Conservation (phyloP, 2,113 vertebrate genomes). For the Toxostoma redivivum region DNA sequence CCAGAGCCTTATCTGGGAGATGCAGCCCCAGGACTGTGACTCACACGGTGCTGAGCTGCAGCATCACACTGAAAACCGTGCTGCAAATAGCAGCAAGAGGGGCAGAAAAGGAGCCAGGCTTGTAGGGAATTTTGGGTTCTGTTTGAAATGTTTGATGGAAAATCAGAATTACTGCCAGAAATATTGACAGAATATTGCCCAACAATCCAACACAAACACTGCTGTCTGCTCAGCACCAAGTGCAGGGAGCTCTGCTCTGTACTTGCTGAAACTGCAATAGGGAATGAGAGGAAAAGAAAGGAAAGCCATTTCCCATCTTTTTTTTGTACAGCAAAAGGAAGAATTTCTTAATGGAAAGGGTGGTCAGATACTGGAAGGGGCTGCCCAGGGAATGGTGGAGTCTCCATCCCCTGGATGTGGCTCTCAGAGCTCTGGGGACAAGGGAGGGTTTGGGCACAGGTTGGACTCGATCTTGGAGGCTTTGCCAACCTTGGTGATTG, state of each 20-base stretch:
- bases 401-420: background rate
- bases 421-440: background rate
- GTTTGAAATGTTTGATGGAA: background rate
- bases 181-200: background rate
- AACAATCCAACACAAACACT: background rate
- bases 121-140: fast-evolving
- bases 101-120: background rate
- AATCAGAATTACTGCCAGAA: background rate
- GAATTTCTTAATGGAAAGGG: background rate
- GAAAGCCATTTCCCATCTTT: background rate
- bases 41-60: background rate
- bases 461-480: fast-evolving
- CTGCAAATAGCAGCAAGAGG: background rate
- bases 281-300: background rate
- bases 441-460: background rate
- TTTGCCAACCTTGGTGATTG: background rate
- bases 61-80: fast-evolving
- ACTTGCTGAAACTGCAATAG: background rate
- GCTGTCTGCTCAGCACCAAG: background rate
- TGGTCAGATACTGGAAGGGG: background rate
- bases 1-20: background rate
- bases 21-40: background rate
- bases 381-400: background rate
- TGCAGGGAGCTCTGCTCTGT: background rate
- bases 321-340: background rate